Conservation (phyloP, 2,113 vertebrate genomes). For the Tor tambroides region DNA sequence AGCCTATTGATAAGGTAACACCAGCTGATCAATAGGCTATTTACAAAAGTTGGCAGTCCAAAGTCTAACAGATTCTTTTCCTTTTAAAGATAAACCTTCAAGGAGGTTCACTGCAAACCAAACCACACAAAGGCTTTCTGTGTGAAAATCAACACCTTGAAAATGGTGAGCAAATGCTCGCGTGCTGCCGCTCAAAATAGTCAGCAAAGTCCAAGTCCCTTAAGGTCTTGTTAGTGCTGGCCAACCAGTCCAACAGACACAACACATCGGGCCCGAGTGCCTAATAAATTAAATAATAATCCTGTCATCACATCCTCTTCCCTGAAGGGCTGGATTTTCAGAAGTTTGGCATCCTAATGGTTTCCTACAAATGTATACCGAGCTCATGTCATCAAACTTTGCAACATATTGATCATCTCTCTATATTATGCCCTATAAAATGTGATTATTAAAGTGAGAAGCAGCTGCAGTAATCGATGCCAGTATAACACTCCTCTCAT, state of each 20-base stretch:
- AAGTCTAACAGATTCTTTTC: slow-evolving; percentile 4
- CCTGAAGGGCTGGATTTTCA: slow-evolving; percentile 39
- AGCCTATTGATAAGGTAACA: not conserved
- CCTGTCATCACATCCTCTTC: slow-evolving; percentile 28
- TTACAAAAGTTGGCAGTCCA: not conserved
- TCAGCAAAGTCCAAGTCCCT: slow-evolving; percentile 10
- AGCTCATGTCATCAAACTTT: slow-evolving; percentile 42
- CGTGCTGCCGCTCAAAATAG: not conserved
- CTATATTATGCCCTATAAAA: not conserved
- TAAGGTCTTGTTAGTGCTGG: slow-evolving; percentile 21
- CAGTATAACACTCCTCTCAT: not conserved
- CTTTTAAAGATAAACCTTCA: not conserved
- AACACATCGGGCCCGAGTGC: not conserved
- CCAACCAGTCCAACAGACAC: not conserved
- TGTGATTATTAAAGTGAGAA: not conserved
- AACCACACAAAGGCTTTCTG: slow-evolving; percentile 3
- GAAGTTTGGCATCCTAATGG: slow-evolving; percentile 24
- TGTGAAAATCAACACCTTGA: slow-evolving; percentile 35
- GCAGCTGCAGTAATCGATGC: not conserved
- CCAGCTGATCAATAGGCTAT: slow-evolving; percentile 21
- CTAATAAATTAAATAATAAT: slow-evolving; percentile 35
- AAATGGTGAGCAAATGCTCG: slow-evolving; percentile 12
- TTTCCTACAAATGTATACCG: slow-evolving; percentile 57
- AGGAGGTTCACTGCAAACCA: not conserved
- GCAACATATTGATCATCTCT: not conserved